These are phyloP conservation scores for Atrichornis clamosus DNA, from an alignment of 2,113 vertebrate species.

Conservation along the genomic window DNA sequence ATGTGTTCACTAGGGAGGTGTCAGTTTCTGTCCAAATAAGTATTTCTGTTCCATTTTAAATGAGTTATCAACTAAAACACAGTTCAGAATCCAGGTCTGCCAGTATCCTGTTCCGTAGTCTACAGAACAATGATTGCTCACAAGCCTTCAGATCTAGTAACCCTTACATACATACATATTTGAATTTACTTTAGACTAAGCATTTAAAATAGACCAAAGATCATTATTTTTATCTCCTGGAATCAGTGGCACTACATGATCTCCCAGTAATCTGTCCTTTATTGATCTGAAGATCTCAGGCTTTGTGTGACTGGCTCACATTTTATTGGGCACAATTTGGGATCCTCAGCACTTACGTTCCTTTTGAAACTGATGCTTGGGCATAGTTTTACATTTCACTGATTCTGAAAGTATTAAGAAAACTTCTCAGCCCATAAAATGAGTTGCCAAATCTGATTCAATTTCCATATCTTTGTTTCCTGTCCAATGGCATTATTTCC, in stretches of 20 bases:
- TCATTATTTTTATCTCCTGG: background rate
- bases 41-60: background rate
- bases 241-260: background rate
- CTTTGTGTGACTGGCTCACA: background rate
- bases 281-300: background rate
- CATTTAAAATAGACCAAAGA: background rate
- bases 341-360: background rate
- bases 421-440: background rate
- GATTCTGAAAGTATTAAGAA: background rate
- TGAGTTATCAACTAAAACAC: background rate
- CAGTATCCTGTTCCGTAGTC: background rate
- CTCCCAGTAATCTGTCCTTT: background rate
- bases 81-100: background rate
- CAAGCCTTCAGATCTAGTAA: background rate
- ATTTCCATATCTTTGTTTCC: background rate
- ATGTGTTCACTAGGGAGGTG: background rate
- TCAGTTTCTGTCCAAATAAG: background rate
- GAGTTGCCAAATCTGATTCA: background rate
- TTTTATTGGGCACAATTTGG: background rate
- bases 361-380: background rate
- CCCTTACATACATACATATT: background rate
- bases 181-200: background rate
- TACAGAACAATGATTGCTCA: background rate
- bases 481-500: background rate
- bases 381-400: background rate